Percentiles rank a stretch among this genome's conserved stretches.
phyloP scores from a whole-genome alignment of 2,797 vertebrate species.

The Carcharodon carcharias region DNA sequence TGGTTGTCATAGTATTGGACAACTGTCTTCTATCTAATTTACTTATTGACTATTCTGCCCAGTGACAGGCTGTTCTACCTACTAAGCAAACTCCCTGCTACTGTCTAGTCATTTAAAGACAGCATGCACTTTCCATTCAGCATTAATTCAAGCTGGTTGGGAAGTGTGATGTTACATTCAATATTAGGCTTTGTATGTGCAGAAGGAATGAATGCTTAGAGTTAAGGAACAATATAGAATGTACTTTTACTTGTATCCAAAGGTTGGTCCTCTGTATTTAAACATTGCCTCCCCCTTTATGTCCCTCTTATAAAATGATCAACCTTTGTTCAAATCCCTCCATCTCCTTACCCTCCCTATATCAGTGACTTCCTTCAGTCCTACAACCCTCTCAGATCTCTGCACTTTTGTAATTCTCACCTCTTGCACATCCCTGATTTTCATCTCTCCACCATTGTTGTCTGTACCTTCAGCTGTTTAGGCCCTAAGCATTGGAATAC shows the following conservation, averaged over 20 bases:
- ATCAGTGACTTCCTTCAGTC: neutral
- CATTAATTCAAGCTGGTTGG: neutral
- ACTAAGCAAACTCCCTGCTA: neutral
- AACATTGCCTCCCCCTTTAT: neutral
- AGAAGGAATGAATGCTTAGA: neutral
- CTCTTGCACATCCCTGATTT: neutral
- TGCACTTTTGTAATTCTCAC: neutral
- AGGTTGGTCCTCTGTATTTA: neutral
- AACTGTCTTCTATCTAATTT: slow-evolving; percentile 28
- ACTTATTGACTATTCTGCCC: slow-evolving; percentile 15
- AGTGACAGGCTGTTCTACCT: neutral
- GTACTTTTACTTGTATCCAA: too few relatives aligned
- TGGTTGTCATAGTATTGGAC: slow-evolving; percentile 11
- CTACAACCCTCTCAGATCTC: neutral
- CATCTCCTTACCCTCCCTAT: neutral
- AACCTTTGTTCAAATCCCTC: neutral
- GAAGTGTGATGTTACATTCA: neutral
- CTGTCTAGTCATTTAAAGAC: neutral
- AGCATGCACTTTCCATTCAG: neutral
- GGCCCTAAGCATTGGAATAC: too few relatives aligned
- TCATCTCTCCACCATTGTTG: neutral
- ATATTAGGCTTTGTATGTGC: neutral
- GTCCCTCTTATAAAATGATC: neutral
- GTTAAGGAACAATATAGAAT: too few relatives aligned
- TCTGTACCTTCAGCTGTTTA: neutral